phyloP scores from a whole-genome alignment of 2,113 vertebrate species.

The Glareola pratincola region DNA sequence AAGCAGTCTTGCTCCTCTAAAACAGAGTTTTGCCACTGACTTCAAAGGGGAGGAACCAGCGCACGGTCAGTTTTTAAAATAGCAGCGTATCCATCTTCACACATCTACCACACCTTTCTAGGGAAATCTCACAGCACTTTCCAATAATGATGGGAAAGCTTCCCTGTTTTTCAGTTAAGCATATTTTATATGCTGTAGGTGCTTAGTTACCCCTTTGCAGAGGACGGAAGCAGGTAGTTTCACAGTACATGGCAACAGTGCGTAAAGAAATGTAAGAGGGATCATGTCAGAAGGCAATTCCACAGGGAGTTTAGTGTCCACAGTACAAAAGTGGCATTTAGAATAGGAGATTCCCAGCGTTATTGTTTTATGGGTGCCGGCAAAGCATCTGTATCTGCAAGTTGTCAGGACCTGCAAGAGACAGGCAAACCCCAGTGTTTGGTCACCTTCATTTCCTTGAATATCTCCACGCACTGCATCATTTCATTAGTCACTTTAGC shows the following conservation, averaged over 20 bases:
- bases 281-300: background rate
- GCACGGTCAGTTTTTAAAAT: background rate
- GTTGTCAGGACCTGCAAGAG: background rate
- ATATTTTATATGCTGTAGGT: background rate
- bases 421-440: background rate
- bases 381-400: background rate
- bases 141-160: background rate
- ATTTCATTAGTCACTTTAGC: background rate
- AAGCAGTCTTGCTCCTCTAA: background rate
- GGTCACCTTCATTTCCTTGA: background rate
- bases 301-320: background rate
- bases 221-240: background rate
- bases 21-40: background rate
- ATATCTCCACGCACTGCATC: background rate
- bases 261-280: background rate
- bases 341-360: background rate
- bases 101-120: background rate
- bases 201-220: background rate
- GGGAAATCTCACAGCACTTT: background rate
- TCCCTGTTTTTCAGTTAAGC: background rate
- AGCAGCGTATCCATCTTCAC: background rate
- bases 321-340: background rate
- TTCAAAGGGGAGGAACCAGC: constrained; percentile 33
- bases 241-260: fast-evolving
- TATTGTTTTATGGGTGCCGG: background rate